phyloP scores from a whole-genome alignment of 2,888 invertebrate species.

The Tholera decimalis region DNA sequence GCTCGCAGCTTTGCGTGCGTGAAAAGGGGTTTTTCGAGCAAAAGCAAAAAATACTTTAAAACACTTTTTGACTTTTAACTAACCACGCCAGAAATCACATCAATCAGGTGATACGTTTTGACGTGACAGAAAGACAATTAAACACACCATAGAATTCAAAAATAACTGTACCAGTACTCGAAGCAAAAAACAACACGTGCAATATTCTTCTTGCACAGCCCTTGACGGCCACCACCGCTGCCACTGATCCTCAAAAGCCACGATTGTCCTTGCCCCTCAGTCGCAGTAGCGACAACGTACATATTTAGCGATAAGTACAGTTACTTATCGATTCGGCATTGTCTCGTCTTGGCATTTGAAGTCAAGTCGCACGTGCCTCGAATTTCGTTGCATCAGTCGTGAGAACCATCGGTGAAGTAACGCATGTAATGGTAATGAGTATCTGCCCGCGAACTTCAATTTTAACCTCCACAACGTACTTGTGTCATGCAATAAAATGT shows the following conservation, averaged over 20 bases:
- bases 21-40: too few species aligned
- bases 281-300: constrained; percentile 72
- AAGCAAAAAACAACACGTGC: neutral
- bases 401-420: constrained; percentile 84
- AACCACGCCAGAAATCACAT: too few species aligned
- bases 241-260: constrained; percentile 28
- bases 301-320: constrained; percentile 86
- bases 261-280: constrained; percentile 69
- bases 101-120: too few species aligned
- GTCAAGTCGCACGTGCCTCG: constrained; percentile 80
- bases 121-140: too few species aligned
- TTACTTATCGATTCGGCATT: constrained; percentile 89
- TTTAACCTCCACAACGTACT: constrained; percentile 33
- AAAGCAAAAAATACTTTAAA: too few species aligned
- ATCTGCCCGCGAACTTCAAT: constrained; percentile 59
- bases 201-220: neutral
- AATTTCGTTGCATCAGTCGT: constrained; percentile 81
- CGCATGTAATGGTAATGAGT: constrained; percentile 73
- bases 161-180: neutral
- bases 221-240: neutral
- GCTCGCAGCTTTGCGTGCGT: too few species aligned
- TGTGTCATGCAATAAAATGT: constrained; percentile 35
- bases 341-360: constrained; percentile 83
- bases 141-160: too few species aligned
- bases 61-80: too few species aligned